These are phyloP conservation scores for Poecile montanus DNA, from an alignment of 2,797 vertebrate genomes.

Conservation along the genomic window DNA sequence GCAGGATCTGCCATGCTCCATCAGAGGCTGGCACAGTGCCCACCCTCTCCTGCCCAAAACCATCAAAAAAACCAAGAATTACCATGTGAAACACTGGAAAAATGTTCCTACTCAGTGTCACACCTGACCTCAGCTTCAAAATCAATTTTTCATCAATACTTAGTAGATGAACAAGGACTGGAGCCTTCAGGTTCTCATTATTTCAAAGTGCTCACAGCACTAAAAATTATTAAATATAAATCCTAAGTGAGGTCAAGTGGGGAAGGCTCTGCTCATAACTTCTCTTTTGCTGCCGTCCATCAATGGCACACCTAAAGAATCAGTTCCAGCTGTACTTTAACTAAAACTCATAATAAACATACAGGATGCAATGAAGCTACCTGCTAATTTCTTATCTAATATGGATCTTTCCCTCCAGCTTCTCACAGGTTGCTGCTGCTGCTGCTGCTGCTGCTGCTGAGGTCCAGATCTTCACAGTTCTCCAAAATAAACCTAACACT, in stretches of 20 bases:
- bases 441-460: not conserved
- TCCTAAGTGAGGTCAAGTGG: not conserved
- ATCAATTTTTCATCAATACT: not conserved
- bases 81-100: not conserved
- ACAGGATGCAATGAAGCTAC: not conserved
- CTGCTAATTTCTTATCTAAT: not conserved
- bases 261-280: not conserved
- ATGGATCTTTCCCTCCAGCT: not conserved
- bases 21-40: not conserved
- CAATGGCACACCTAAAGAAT: not conserved
- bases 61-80: not conserved
- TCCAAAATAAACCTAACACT: not conserved
- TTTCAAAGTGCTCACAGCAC: not conserved
- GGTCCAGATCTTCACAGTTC: not conserved
- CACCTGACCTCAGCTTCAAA: not conserved
- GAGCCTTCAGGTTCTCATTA: not conserved
- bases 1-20: not conserved
- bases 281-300: not conserved
- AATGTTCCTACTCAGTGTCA: not conserved
- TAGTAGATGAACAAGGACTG: not conserved
- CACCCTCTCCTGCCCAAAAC: not conserved
- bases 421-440: not conserved
- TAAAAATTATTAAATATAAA: not conserved
- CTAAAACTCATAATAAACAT: not conserved
- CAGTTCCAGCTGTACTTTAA: not conserved